Conservation (phyloP, 2,797 vertebrate species). For the Hippocampus kuda region DNA sequence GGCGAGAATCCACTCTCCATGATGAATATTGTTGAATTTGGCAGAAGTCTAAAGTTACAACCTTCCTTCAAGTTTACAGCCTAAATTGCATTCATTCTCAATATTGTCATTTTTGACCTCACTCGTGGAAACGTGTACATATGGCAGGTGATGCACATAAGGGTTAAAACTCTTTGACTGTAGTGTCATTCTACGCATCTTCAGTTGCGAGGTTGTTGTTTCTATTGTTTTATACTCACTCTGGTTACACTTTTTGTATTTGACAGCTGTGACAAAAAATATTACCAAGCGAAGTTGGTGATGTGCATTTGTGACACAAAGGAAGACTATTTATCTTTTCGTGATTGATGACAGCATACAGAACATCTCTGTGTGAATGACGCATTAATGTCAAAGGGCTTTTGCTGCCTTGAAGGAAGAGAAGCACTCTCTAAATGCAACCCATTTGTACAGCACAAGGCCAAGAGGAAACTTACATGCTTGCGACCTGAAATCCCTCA, state of each 20-base stretch:
- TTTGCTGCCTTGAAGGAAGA: background rate
- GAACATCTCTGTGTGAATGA: background rate
- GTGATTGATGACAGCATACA: background rate
- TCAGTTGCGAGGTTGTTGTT: background rate
- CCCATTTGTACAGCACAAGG: conserved; percentile 2
- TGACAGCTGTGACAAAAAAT: background rate
- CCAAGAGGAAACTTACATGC: background rate
- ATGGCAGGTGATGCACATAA: too few relatives aligned
- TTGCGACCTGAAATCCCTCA: background rate
- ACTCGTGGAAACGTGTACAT: too few relatives aligned
- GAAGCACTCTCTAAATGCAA: background rate
- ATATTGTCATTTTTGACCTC: too few relatives aligned
- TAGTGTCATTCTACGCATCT: background rate
- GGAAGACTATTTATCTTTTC: background rate
- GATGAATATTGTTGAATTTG: too few relatives aligned
- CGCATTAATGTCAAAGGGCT: background rate
- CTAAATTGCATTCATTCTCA: too few relatives aligned
- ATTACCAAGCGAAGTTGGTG: background rate
- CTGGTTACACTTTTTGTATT: background rate
- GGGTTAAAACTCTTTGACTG: background rate
- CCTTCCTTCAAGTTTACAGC: too few relatives aligned
- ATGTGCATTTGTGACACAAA: background rate
- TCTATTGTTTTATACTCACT: background rate
- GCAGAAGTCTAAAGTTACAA: too few relatives aligned
- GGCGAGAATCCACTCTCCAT: too few relatives aligned